Percentiles rank a stretch among this genome's conserved stretches.
Conservation (phyloP, 2,888 invertebrate species). For the Baronia brevicornis region DNA sequence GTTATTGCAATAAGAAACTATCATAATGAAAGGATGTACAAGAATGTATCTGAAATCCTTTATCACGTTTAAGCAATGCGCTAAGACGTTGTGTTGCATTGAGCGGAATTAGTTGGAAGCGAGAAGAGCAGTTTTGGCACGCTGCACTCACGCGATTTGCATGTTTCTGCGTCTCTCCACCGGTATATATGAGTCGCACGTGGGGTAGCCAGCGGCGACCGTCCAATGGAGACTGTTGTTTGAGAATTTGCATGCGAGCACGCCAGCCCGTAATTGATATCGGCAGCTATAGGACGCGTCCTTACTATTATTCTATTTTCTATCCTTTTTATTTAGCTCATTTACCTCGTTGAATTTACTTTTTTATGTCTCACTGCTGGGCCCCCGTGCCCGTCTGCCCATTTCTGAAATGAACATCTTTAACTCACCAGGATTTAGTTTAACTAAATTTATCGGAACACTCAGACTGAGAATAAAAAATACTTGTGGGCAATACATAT, state of each 20-base stretch:
- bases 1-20: background rate
- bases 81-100: conserved; percentile 36
- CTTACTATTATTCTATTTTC: too few relatives aligned
- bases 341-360: too few relatives aligned
- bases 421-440: too few relatives aligned
- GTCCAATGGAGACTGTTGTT: conserved; percentile 39
- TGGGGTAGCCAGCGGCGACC: conserved; percentile 37
- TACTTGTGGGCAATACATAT: too few relatives aligned
- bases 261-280: too few relatives aligned
- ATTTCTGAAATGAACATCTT: too few relatives aligned
- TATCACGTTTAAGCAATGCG: conserved; percentile 8
- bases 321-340: too few relatives aligned
- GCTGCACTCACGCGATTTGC: conserved; percentile 43
- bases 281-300: background rate
- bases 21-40: background rate
- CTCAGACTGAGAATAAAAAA: too few relatives aligned
- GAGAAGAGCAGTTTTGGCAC: conserved; percentile 45
- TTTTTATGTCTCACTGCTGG: too few relatives aligned
- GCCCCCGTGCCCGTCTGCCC: too few relatives aligned
- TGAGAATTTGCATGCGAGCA: conserved; percentile 33
- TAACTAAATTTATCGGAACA: too few relatives aligned
- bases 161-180: conserved; percentile 49
- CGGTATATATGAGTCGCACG: conserved; percentile 44
- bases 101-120: conserved; percentile 39
- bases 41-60: background rate